Percentiles rank a stretch among this genome's conserved stretches.
phyloP scores from a whole-genome alignment of 1,140 invertebrate genomes.

The Tetranychus urticae region DNA sequence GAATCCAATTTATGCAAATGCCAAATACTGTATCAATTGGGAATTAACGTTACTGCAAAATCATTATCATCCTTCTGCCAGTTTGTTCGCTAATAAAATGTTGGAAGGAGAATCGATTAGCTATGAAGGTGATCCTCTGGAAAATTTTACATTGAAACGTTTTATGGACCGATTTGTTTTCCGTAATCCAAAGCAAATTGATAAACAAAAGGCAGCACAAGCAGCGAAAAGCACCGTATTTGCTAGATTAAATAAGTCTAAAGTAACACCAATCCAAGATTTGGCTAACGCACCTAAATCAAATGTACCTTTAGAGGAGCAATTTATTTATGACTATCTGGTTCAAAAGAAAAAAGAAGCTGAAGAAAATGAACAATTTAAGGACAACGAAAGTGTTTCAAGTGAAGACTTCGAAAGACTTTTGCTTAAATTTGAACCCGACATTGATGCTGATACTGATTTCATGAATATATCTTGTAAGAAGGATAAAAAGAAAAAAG shows the following conservation, averaged over 20 bases:
- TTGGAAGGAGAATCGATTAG: constrained; percentile 35
- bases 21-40: constrained; percentile 34
- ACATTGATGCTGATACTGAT: constrained; percentile 7
- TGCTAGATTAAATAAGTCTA: background rate
- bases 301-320: constrained; percentile 53
- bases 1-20: constrained; percentile 59
- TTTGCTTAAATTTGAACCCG: constrained; percentile 16
- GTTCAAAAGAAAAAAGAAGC: constrained; percentile 13
- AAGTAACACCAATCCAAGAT: constrained; percentile 9
- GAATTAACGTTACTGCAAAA: constrained; percentile 42
- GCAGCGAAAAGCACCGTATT: constrained; percentile 1
- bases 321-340: constrained; percentile 37
- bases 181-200: constrained; percentile 71
- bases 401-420: constrained; percentile 55
- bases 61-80: constrained; percentile 76
- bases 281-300: constrained; percentile 41
- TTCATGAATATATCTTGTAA: background rate
- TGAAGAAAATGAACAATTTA: constrained; percentile 26
- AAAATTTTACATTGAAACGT: constrained; percentile 64
- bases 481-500: constrained; percentile 8
- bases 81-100: constrained; percentile 61
- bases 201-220: constrained; percentile 13
- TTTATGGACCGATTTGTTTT: constrained; percentile 87
- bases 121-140: constrained; percentile 72
- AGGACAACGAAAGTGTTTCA: constrained; percentile 52